Percentiles rank a stretch among this genome's conserved stretches.
phyloP scores from a whole-genome alignment of 2,113 vertebrate species.

The Tachycineta bicolor region DNA sequence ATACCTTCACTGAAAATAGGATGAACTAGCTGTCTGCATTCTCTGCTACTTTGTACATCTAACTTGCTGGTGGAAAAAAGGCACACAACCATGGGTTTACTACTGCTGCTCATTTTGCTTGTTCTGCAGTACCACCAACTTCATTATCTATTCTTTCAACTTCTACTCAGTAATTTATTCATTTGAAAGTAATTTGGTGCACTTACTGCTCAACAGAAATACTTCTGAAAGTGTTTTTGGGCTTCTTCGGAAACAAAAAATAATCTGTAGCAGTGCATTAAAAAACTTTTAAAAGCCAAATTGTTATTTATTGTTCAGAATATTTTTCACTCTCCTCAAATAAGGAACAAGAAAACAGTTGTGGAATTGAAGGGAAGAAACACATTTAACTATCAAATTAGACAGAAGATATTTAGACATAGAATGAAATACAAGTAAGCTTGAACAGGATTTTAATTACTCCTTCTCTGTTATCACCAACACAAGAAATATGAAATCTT shows the following conservation, averaged over 20 bases:
- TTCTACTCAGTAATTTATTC: not conserved
- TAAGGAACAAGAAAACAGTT: conserved; percentile 16
- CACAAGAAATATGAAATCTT: conserved; percentile 6
- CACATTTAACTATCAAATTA: conserved; percentile 48
- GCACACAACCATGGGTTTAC: not conserved
- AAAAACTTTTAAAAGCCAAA: conserved; percentile 4
- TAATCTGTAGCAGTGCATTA: not conserved
- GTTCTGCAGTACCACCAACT: not conserved
- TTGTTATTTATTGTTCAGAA: conserved; percentile 40
- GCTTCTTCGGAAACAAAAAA: not conserved
- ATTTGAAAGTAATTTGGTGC: not conserved
- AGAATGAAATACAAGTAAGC: conserved; percentile 39
- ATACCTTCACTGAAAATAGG: not conserved
- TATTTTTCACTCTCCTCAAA: conserved; percentile 47
- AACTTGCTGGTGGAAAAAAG: not conserved
- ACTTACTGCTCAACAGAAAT: not conserved
- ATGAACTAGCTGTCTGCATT: not conserved
- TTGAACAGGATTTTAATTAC: not conserved
- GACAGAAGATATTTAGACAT: conserved; percentile 39
- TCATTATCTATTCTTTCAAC: not conserved
- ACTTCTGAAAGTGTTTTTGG: not conserved
- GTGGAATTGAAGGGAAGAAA: conserved; percentile 37
- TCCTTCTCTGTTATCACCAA: not conserved
- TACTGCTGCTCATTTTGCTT: not conserved
- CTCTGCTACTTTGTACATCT: not conserved